Base-by-base conservation (phyloP, 2,113 vertebrate species). In the Plectropomus leopardus region DNA sequence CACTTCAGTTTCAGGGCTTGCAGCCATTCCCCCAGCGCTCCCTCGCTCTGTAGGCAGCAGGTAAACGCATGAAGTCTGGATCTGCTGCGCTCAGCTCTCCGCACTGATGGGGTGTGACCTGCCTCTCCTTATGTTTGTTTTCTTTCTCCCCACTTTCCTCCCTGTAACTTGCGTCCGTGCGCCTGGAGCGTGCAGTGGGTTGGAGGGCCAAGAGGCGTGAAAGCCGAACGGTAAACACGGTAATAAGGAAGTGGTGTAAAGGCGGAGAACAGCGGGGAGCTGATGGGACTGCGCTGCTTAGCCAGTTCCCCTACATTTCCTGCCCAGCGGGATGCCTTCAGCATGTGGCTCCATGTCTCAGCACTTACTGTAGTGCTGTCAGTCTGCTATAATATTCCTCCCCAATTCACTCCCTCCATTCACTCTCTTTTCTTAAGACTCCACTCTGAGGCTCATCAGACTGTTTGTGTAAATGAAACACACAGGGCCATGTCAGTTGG, bases 291-390 rank as follows among this genome's bases (percentile, higher is more conserved):
- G 82, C 95, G 73, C 92, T 94, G 96, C 95, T 96, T 95, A 95
- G 95, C 95, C 95, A 95, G 97, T 96, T 98, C 96, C 94, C 92
- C 95, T 96, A 96, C 97, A 97, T 98, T 98, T 97, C 96, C 96
- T 96, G 96, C 97, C 86, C 97, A 97, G 97, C 95, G 90, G 96
- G 97, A 91, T 82, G 92, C 88, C 95, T 95, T 93, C 95, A 90
- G 95, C 96, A 95, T 94, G 95, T 94, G 94, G 94, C 93, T 92
- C 83, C 84, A 83, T 91, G 94, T 81, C 90, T 90, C 94, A 93
- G 95, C 88, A 93, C 93, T 88, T 86, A 88, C 88, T 89, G 82
- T 72, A 91, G 88, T 87, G 93, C 95, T 93, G 95, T 94, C 94
- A 88, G 91, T 90, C 91, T 92, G 83, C 93, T 91, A 92, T 92